A percentile compares a stretch with the other conserved stretches of the same genome.
phyloP scores from a whole-genome alignment of 23 tunicate genomes.

The Halocynthia aurantium region DNA sequence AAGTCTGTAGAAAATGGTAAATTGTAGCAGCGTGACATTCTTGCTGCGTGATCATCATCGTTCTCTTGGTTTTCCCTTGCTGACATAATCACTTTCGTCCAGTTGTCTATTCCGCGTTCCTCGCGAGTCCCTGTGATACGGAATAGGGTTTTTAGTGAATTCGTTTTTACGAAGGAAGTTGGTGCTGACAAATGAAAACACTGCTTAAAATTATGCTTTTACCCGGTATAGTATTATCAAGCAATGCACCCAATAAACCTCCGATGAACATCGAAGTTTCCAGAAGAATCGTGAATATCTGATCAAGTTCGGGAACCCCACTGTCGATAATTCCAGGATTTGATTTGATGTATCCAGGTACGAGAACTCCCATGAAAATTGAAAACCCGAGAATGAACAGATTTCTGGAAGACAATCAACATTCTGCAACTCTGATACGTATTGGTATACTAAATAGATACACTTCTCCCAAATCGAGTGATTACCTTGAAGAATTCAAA shows the following conservation, averaged over 20 bases:
- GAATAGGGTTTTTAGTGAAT: not conserved
- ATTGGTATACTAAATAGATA: not conserved
- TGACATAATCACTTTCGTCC: constrained; percentile 11
- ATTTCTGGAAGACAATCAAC: constrained; percentile 30
- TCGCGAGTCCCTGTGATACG: constrained; percentile 37
- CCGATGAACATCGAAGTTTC: constrained; percentile 64
- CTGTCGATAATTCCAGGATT: constrained; percentile 54
- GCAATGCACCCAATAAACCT: constrained; percentile 44
- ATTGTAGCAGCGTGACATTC: constrained; percentile 26
- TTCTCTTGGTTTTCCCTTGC: not conserved
- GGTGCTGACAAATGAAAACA: not conserved
- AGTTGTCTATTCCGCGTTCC: constrained; percentile 48
- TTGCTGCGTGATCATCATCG: constrained; percentile 1
- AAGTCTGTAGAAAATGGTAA: constrained; percentile 64
- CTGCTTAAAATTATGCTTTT: not conserved
- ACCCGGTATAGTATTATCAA: constrained; percentile 84
- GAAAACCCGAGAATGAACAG: constrained; percentile 65
- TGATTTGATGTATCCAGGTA: constrained; percentile 56
- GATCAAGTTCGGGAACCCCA: constrained; percentile 40
- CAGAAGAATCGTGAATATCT: constrained; percentile 53
- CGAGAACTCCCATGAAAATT: constrained; percentile 45
- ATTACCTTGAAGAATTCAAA: constrained; percentile 65
- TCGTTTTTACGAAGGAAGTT: too few relatives aligned
- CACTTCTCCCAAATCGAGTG: not conserved
- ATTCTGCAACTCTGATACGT: not conserved